A percentile compares a stretch with the other conserved stretches of the same genome.
Evolutionary conservation across 2,888 invertebrate species (phyloP).

Genomic region (Eurytoma californica): DNA sequence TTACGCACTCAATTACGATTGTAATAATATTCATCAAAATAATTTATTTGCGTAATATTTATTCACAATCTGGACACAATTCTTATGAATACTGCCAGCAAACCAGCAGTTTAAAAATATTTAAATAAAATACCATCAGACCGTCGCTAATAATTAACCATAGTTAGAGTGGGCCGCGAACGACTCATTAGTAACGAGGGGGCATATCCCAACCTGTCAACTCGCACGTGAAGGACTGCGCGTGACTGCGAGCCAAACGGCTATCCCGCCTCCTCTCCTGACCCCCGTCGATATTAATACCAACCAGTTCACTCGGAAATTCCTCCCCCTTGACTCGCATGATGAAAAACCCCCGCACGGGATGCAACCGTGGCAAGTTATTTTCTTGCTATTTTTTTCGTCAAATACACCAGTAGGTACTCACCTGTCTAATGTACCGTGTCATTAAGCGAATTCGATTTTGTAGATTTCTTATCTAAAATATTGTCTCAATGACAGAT

Average conservation of each 20-base stretch:
- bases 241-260: background rate
- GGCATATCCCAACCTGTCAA: background rate
- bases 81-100: conserved; percentile 12
- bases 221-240: background rate
- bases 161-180: conserved; percentile 27
- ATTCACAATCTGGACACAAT: conserved; percentile 16
- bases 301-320: conserved; percentile 4
- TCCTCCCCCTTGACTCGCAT: background rate
- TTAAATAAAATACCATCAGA: background rate
- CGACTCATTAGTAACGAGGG: conserved; percentile 24
- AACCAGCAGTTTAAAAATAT: background rate
- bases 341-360: conserved; percentile 9
- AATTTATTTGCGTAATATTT: background rate
- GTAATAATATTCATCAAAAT: background rate
- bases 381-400: too few species aligned
- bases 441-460: too few species aligned
- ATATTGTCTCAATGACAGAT: too few species aligned
- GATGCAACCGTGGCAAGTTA: background rate
- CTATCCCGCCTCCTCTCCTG: background rate
- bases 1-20: too few species aligned
- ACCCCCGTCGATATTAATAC: conserved; percentile 3
- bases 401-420: too few species aligned
- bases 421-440: too few species aligned
- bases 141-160: conserved; percentile 32
- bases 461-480: too few species aligned